Conservation (phyloP, 2,797 vertebrate species). For the Nannoperca australis region DNA sequence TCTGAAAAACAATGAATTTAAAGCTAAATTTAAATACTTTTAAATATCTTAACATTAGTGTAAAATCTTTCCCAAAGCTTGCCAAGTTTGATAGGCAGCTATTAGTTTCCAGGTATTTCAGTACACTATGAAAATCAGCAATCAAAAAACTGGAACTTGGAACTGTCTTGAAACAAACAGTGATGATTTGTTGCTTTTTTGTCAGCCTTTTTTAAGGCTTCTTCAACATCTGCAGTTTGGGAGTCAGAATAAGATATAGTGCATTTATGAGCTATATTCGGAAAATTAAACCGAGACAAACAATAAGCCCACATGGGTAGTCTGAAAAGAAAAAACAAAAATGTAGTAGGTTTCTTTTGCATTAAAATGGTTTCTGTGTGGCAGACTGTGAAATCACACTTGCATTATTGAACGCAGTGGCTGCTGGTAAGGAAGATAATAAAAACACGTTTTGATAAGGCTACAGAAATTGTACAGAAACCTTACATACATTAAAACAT, state of each 20-base stretch:
- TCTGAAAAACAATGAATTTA: background rate
- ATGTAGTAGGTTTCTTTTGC: background rate
- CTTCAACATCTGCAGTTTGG: slow-evolving; percentile 5
- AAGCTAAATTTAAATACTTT: too few species aligned
- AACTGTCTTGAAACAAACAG: background rate
- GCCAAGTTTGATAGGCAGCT: background rate
- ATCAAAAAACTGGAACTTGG: background rate
- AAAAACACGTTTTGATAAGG: background rate
- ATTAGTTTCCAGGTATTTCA: background rate
- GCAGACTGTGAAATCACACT: slow-evolving; percentile 1
- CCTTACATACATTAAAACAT: background rate
- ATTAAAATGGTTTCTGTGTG: slow-evolving; percentile 10
- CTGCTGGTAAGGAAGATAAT: background rate
- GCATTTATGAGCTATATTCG: slow-evolving; percentile 9
- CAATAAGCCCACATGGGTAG: slow-evolving; percentile 7
- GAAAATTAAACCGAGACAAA: slow-evolving; percentile 9
- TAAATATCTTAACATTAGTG: background rate
- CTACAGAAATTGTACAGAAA: background rate
- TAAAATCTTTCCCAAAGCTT: background rate
- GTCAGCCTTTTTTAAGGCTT: background rate
- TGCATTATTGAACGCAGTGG: background rate
- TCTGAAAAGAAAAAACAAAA: slow-evolving; percentile 4
- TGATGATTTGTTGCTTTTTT: slow-evolving; percentile 8
- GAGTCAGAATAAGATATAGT: background rate
- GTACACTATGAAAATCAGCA: background rate